Percentiles rank a stretch among this genome's conserved stretches.
These are phyloP conservation scores for Zapornia atra DNA, from an alignment of 2,113 vertebrate genomes.

Conservation along the genomic window DNA sequence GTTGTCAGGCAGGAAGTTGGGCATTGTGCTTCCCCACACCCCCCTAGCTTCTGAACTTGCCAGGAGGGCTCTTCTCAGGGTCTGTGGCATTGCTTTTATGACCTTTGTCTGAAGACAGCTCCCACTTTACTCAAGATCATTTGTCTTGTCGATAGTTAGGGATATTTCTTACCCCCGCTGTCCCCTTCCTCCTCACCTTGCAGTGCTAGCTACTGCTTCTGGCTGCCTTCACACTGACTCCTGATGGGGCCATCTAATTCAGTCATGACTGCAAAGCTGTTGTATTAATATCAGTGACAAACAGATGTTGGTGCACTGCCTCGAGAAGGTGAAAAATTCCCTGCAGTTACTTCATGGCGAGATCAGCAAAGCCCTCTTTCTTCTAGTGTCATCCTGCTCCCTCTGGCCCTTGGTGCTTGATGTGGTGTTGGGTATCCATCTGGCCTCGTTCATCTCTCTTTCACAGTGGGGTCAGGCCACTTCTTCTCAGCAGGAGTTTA, in stretches of 20 bases:
- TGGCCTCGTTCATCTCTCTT: not conserved
- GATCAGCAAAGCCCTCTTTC: not conserved
- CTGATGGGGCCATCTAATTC: not conserved
- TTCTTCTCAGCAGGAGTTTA: not conserved
- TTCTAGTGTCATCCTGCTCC: not conserved
- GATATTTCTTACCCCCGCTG: not conserved
- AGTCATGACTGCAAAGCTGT: not conserved
- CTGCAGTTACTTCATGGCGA: not conserved
- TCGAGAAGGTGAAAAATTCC: not conserved
- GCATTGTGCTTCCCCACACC: not conserved
- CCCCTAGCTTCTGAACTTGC: not conserved
- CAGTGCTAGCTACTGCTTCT: not conserved
- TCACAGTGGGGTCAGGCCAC: not conserved
- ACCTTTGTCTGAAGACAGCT: not conserved
- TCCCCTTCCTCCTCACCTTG: not conserved
- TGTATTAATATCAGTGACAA: not conserved
- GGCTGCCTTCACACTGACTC: not conserved
- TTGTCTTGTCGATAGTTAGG: not conserved
- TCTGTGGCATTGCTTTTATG: not conserved
- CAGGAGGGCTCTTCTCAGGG: not conserved
- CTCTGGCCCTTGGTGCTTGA: not conserved
- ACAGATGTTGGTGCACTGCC: not conserved
- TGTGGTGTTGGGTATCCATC: not conserved
- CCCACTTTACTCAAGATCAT: not conserved
- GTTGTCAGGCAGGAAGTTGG: not conserved